Conservation (phyloP, 92 coral and sea anemone species). For the Micromussa lordhowensis region DNA sequence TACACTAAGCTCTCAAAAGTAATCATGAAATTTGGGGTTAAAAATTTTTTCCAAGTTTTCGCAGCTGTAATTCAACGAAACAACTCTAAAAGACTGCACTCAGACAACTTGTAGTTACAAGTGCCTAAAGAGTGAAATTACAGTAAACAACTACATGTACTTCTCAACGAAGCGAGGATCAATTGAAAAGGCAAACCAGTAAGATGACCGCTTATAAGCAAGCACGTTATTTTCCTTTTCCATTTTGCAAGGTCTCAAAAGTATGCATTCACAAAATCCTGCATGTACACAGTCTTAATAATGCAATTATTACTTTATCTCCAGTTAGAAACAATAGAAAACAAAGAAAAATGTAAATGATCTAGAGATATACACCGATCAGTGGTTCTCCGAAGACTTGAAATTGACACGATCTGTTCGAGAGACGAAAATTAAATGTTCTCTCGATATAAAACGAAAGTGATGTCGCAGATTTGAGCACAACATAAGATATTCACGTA, state of each 20-base stretch:
- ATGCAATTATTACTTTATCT: neutral
- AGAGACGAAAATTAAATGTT: neutral
- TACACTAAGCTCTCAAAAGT: neutral
- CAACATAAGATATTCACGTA: neutral
- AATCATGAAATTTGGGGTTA: neutral
- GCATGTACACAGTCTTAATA: neutral
- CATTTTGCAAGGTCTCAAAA: neutral
- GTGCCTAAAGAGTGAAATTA: neutral
- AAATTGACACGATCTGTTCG: neutral
- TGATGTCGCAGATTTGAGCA: neutral
- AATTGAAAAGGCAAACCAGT: neutral
- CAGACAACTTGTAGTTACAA: neutral
- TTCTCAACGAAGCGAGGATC: neutral
- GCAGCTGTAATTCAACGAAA: neutral
- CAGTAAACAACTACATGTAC: constrained; percentile 10
- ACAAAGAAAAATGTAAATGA: neutral
- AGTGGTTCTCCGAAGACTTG: neutral
- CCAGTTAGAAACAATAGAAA: neutral
- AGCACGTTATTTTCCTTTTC: neutral
- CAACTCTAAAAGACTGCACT: neutral
- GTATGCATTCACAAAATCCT: neutral
- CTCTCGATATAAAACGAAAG: neutral
- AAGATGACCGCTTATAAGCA: neutral
- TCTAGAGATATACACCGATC: neutral
- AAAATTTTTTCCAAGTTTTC: neutral